A percentile compares a stretch with the other conserved stretches of the same genome.
Conservation (phyloP, 1,140 invertebrate species). For the Drosophila pectinifera region DNA sequence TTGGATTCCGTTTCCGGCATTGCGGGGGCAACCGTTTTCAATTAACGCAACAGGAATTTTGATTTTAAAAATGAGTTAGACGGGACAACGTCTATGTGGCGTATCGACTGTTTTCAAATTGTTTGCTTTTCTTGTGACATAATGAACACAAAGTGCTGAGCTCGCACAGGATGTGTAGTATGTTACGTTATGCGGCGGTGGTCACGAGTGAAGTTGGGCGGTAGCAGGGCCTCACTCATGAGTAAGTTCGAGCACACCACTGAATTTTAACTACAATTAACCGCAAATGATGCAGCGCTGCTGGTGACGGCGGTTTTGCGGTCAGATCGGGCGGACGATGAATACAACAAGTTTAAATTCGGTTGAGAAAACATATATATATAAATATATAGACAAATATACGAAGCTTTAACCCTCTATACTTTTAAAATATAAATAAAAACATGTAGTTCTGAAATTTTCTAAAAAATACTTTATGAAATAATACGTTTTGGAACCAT, state of each 20-base stretch:
- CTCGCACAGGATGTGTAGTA: conserved; percentile 16
- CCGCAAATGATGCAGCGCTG: conserved; percentile 75
- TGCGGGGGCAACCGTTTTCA: conserved; percentile 8
- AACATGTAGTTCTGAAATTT: no score
- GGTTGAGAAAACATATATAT: no score
- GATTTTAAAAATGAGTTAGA: conserved; percentile 30
- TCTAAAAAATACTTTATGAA: no score
- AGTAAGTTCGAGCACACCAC: conserved; percentile 61
- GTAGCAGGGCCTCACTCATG: conserved; percentile 33
- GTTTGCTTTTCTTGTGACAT: conserved; percentile 60
- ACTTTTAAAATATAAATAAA: no score
- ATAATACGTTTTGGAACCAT: no score
- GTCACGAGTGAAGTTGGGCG: background rate
- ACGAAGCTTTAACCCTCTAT: no score
- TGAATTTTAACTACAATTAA: conserved; percentile 82
- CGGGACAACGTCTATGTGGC: background rate
- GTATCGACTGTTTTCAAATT: conserved; percentile 39
- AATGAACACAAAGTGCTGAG: conserved; percentile 46
- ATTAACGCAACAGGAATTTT: conserved; percentile 44
- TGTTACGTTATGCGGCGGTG: background rate
- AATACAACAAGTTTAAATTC: conserved; percentile 35
- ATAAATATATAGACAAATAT: no score
- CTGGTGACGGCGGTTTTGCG: conserved; percentile 62
- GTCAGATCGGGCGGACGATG: conserved; percentile 42
- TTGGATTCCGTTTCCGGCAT: conserved; percentile 51